Evolutionary conservation across 2,113 vertebrate genomes (phyloP).

Genomic region (Zapus hudsonius): DNA sequence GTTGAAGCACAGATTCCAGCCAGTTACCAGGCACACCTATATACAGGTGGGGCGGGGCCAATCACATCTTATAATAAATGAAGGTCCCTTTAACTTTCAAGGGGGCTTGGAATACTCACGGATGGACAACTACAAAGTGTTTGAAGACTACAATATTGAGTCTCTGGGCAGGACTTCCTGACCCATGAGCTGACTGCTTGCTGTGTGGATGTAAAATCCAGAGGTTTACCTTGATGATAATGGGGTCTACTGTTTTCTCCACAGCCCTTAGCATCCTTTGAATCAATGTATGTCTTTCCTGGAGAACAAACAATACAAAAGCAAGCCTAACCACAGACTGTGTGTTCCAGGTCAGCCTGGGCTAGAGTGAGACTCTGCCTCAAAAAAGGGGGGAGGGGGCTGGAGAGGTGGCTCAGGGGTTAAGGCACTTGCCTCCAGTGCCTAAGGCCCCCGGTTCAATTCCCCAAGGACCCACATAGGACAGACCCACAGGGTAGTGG

Average conservation of each 20-base stretch:
- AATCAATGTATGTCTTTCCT: not conserved
- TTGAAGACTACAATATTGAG: not conserved
- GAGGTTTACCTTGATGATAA: not conserved
- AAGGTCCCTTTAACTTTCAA: not conserved
- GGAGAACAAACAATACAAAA: not conserved
- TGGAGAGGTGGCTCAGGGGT: too few species aligned
- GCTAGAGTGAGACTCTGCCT: too few species aligned
- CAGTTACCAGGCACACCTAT: not conserved
- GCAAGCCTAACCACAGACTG: not conserved
- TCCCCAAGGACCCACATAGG: too few species aligned
- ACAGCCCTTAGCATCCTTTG: not conserved
- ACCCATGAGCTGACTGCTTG: accelerated
- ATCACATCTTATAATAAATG: not conserved
- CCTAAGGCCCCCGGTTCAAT: too few species aligned
- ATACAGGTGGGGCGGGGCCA: not conserved
- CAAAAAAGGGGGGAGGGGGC: too few species aligned
- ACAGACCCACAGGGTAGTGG: too few species aligned
- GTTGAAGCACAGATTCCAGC: not conserved
- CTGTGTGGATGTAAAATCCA: not conserved
- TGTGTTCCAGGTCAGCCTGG: too few species aligned
- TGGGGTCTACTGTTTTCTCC: not conserved
- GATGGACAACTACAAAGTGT: not conserved
- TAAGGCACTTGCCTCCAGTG: too few species aligned
- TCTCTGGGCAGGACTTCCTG: not conserved
- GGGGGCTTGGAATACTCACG: not conserved